A percentile compares a stretch with the other conserved stretches of the same genome.
These are phyloP conservation scores for Eupithecia abbreviata DNA, from an alignment of 2,888 invertebrate species.

Conservation along the genomic window DNA sequence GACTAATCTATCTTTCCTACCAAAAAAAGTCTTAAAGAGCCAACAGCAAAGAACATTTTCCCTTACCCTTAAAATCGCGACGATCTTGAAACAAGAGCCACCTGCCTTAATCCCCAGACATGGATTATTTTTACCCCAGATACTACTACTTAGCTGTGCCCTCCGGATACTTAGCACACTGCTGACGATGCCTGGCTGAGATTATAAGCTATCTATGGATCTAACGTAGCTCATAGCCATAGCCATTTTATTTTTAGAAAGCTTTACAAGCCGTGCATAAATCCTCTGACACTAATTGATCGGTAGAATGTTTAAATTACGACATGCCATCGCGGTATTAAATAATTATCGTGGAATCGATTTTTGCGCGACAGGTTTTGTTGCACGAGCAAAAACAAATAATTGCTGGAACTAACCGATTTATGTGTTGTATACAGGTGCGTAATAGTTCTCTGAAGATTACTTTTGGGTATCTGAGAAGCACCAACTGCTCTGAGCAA, in stretches of 20 bases:
- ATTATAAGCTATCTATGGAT: constrained; percentile 55
- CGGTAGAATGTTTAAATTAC: constrained; percentile 40
- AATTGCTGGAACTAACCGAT: constrained; percentile 40
- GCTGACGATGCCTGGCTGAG: constrained; percentile 56
- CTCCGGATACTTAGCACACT: constrained; percentile 56
- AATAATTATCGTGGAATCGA: constrained; percentile 43
- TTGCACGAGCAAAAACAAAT: constrained; percentile 41
- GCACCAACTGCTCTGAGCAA: not conserved
- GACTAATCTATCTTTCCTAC: constrained; percentile 62
- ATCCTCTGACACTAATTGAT: constrained; percentile 42
- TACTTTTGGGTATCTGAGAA: constrained; percentile 1
- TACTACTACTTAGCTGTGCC: constrained; percentile 23
- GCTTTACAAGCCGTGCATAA: constrained; percentile 40
- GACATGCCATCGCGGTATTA: constrained; percentile 45
- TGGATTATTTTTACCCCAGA: constrained; percentile 67
- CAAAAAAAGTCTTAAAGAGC: constrained; percentile 43
- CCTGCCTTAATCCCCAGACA: constrained; percentile 64
- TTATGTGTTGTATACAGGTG: constrained; percentile 39
- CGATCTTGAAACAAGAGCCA: constrained; percentile 59
- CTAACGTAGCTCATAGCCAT: constrained; percentile 42
- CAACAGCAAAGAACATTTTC: constrained; percentile 48
- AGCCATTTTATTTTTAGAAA: constrained; percentile 55
- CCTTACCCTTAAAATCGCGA: constrained; percentile 35
- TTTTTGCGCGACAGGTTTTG: constrained; percentile 47
- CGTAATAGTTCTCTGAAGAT: not conserved